Conservation (phyloP, 1,140 invertebrate genomes). For the Drosophila lini region DNA sequence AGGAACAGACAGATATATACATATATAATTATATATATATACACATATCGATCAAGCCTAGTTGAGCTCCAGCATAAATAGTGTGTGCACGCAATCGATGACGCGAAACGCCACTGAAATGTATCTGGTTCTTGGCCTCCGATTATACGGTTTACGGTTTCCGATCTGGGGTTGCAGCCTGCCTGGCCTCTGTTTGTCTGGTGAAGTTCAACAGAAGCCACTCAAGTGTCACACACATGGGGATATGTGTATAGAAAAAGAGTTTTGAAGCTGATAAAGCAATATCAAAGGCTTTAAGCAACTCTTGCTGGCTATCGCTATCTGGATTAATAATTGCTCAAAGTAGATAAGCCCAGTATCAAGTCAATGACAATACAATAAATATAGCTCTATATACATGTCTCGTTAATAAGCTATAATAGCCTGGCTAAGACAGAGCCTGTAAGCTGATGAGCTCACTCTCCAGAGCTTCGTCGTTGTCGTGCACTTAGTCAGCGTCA, state of each 20-base stretch:
- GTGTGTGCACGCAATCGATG: constrained; percentile 41
- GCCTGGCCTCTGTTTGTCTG: background rate
- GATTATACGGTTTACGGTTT: constrained; percentile 14
- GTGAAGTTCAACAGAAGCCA: constrained; percentile 44
- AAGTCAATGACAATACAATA: background rate
- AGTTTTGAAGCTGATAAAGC: background rate
- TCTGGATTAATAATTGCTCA: constrained; percentile 18
- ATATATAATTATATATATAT: background rate
- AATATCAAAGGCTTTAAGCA: background rate
- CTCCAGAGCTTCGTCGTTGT: background rate
- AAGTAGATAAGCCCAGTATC: background rate
- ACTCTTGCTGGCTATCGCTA: constrained; percentile 7
- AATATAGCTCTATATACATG: background rate
- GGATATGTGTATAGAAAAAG: background rate
- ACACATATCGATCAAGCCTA: constrained; percentile 5
- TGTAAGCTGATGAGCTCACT: constrained; percentile 57
- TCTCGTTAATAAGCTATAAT: background rate
- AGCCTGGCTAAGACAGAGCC: constrained; percentile 5
- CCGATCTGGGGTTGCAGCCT: constrained; percentile 1
- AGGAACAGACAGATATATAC: background rate
- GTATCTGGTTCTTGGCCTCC: constrained; percentile 38
- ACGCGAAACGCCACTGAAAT: constrained; percentile 38
- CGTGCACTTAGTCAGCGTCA: constrained; percentile 52
- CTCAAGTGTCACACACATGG: background rate
- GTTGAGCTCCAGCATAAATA: constrained; percentile 29